Conservation (phyloP, 2,888 invertebrate genomes). For the Gryllus longicercus region DNA sequence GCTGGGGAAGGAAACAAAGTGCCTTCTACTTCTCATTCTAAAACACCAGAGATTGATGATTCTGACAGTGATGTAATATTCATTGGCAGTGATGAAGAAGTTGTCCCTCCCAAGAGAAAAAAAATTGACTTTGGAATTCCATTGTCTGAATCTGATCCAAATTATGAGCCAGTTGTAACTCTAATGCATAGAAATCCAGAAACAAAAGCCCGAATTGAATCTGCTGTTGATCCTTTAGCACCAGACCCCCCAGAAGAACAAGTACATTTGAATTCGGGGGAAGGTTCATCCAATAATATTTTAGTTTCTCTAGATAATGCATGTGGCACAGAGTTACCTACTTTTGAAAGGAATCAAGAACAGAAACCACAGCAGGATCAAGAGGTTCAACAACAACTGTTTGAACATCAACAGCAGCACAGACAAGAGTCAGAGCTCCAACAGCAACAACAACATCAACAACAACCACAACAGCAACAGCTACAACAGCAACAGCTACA, state of each 20-base stretch:
- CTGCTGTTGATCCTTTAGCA: conserved; percentile 38
- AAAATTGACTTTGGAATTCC: neutral
- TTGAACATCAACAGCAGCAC: neutral
- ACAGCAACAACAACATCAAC: neutral
- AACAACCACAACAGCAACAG: too few species aligned
- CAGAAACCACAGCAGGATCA: neutral
- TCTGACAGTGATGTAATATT: conserved; percentile 21
- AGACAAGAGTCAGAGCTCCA: neutral
- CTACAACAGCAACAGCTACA: neutral
- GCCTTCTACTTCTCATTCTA: too few species aligned
- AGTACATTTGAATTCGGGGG: neutral
- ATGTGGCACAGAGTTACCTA: neutral
- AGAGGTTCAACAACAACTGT: neutral
- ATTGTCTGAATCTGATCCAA: conserved; percentile 3
- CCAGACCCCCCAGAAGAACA: conserved; percentile 21
- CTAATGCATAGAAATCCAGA: conserved; percentile 35
- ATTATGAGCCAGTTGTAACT: conserved; percentile 37
- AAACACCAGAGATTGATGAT: neutral
- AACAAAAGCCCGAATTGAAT: conserved; percentile 33
- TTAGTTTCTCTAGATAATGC: neutral
- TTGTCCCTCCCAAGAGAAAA: neutral
- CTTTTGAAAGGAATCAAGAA: neutral
- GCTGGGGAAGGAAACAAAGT: too few species aligned
- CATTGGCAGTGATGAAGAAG: neutral
- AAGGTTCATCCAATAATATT: conserved; percentile 3